Evolutionary conservation across 1,140 invertebrate species (phyloP), one percentile per base, ranked within the genome.

Genomic region (Cardiocondyla obscurior): DNA sequence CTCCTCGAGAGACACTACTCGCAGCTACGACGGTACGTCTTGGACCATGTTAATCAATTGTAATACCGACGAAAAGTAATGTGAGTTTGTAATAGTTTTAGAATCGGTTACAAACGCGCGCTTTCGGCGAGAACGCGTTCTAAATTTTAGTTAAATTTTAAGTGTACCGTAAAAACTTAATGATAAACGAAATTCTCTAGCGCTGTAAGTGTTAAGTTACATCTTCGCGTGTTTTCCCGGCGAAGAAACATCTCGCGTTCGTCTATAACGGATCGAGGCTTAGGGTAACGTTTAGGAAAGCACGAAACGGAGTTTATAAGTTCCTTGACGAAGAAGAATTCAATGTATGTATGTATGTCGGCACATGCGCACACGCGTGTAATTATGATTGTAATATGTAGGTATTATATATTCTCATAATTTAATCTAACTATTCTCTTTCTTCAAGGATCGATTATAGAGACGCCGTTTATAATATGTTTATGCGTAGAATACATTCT

Each of bases 101-200:
- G 22, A 49, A 73, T 0, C 53, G 19, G 55, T 28, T 30, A 55
- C 7, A 51, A 22, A 58, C 28, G 42, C 49, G 1, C 5, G 22
- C 44, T 64, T 46, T 30, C 44, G 10, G 3, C 28, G 22, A 42
- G 8, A 3, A 57, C 1, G 16, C 19, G 7, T 73, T 58, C 58
- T 28, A 70, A 70, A 36, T 70, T 70, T 53, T 70, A 70, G 19
- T 19, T 70, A 70, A 70, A 70, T 36, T 70, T 70, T 70, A 33
- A 53, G 30, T 70, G 53, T n/a, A 70, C 16, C 7, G 6, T 70
- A 70, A 70, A 70, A 33, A 51, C 28, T 33, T 53, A 53, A 70
- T 22, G 46, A 33, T 70, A 70, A 70, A 70, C 19, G 36, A 69
- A 46, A 70, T 70, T 53, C n/a, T 70, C 12, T 70, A 51, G 46